Evolutionary conservation across 2,797 vertebrate species (phyloP).

Genomic region (Bryconaethiops microstoma): DNA sequence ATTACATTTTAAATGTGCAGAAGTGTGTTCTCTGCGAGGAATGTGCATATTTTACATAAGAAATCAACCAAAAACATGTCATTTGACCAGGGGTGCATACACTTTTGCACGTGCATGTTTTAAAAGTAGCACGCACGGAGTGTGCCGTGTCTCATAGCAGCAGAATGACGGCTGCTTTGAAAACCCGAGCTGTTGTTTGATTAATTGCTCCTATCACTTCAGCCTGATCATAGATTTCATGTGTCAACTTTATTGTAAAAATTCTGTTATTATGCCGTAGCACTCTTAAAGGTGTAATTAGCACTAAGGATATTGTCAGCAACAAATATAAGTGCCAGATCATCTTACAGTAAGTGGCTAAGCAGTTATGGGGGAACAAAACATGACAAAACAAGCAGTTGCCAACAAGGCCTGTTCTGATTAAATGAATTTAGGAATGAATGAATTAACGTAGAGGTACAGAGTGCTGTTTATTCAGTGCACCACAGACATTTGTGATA

Average conservation of each 20-base stretch:
- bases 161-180: not conserved
- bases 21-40: no score
- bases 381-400: constrained; percentile 9
- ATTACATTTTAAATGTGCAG: no score
- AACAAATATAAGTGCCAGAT: constrained; percentile 40
- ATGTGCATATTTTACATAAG: no score
- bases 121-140: no score
- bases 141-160: not conserved
- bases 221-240: not conserved
- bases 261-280: constrained; percentile 21
- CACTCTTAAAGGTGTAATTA: constrained; percentile 26
- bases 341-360: constrained; percentile 22
- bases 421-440: not conserved
- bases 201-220: constrained; percentile 18
- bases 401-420: not conserved
- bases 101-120: no score
- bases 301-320: constrained; percentile 27
- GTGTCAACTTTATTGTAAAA: constrained; percentile 21
- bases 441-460: not conserved
- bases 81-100: no score
- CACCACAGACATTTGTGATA: not conserved
- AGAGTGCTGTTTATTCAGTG: not conserved
- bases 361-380: constrained; percentile 8
- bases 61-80: no score
- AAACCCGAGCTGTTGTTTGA: constrained; percentile 24